phyloP scores from a whole-genome alignment of 2,888 invertebrate species.

The Eledone cirrhosa region DNA sequence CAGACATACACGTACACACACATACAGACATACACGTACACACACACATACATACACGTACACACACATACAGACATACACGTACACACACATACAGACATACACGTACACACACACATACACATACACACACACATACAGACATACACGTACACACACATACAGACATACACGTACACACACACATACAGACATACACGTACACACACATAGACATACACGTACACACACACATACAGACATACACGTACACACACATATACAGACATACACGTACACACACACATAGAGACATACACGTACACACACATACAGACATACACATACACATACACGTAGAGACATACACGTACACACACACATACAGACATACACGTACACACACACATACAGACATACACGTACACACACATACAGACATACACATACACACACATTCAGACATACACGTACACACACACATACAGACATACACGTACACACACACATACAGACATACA shows the following conservation, averaged over 20 bases:
- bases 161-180: not conserved
- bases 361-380: not conserved
- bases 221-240: not conserved
- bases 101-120: not conserved
- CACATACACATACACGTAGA: not conserved
- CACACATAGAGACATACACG: not conserved
- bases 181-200: not conserved
- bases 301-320: not conserved
- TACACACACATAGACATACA: not conserved
- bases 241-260: not conserved
- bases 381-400: not conserved
- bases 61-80: not conserved
- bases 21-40: not conserved
- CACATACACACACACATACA: not conserved
- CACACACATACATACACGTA: not conserved
- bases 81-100: not conserved
- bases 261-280: not conserved
- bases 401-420: not conserved
- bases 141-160: not conserved
- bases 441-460: not conserved
- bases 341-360: not conserved
- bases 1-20: not conserved
- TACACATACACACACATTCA: not conserved
- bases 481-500: not conserved
- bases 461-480: not conserved